phyloP scores from a whole-genome alignment of 2,888 invertebrate genomes.

The Tetrapedia diversipes region DNA sequence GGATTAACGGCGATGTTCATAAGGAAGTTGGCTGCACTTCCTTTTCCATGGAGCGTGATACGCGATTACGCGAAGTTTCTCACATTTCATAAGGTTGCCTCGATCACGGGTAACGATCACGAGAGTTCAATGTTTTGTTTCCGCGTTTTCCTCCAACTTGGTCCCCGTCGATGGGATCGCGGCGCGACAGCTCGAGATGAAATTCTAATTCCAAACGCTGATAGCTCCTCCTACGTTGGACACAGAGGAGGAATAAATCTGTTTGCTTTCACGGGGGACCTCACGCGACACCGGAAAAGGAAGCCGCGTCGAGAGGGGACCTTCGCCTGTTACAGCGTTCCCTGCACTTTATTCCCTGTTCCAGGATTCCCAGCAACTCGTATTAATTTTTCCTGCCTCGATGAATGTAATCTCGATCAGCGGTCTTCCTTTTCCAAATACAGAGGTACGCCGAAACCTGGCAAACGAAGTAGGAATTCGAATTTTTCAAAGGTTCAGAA shows the following conservation, averaged over 20 bases:
- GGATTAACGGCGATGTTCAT: slow-evolving; percentile 28
- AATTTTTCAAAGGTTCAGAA: neutral
- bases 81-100: slow-evolving; percentile 2
- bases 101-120: slow-evolving; percentile 4
- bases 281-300: slow-evolving; percentile 35
- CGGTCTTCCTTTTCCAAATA: slow-evolving; percentile 2
- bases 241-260: slow-evolving; percentile 3
- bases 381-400: slow-evolving; percentile 9
- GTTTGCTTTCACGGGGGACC: neutral
- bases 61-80: neutral
- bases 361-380: neutral
- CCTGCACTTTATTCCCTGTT: slow-evolving; percentile 7
- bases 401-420: slow-evolving; percentile 33
- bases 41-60: slow-evolving; percentile 9
- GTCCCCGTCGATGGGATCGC: slow-evolving; percentile 15
- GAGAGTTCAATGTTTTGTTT: neutral
- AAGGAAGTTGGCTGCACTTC: slow-evolving; percentile 26
- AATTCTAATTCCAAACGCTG: slow-evolving; percentile 4
- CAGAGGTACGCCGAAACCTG: neutral
- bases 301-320: slow-evolving; percentile 6
- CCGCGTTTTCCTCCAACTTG: slow-evolving; percentile 6
- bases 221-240: neutral
- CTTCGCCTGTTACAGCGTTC: slow-evolving; percentile 11
- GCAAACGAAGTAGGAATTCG: neutral
- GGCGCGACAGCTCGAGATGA: neutral